These are phyloP conservation scores for Ailurus styani DNA, from an alignment of 2,113 vertebrate species.

Conservation along the genomic window DNA sequence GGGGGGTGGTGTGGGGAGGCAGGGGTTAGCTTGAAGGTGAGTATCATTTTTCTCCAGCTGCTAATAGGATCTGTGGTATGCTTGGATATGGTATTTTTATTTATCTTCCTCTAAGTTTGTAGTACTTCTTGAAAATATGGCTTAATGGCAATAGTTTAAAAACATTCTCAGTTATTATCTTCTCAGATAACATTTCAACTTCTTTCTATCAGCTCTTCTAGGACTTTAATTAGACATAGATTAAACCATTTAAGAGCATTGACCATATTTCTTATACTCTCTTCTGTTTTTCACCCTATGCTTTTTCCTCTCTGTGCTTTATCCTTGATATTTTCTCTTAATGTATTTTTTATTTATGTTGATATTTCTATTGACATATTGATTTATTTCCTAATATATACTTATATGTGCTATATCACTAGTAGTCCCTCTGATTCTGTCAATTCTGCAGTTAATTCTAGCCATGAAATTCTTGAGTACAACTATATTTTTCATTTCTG, in stretches of 20 bases:
- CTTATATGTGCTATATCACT: not conserved
- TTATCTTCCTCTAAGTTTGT: not conserved
- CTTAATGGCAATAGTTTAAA: not conserved
- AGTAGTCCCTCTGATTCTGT: not conserved
- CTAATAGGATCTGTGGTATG: not conserved
- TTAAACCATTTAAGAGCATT: not conserved
- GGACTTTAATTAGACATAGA: not conserved
- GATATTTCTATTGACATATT: not conserved
- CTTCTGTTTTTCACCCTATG: not conserved
- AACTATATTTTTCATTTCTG: not conserved
- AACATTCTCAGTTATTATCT: not conserved
- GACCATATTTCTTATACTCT: not conserved
- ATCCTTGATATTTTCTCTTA: not conserved
- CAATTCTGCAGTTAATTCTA: not conserved
- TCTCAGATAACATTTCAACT: not conserved
- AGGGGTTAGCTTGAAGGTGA: not conserved
- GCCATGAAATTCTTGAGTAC: not conserved
- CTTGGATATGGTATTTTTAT: not conserved
- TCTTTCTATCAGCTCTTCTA: not conserved
- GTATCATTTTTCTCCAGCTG: not conserved
- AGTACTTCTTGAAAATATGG: not conserved
- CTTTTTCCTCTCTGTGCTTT: not conserved
- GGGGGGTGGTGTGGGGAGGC: not conserved
- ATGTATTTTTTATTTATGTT: not conserved
- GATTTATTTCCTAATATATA: not conserved